A percentile compares a stretch with the other conserved stretches of the same genome.
phyloP scores from a whole-genome alignment of 2,113 vertebrate species.

The Onychorhynchus coronatus region DNA sequence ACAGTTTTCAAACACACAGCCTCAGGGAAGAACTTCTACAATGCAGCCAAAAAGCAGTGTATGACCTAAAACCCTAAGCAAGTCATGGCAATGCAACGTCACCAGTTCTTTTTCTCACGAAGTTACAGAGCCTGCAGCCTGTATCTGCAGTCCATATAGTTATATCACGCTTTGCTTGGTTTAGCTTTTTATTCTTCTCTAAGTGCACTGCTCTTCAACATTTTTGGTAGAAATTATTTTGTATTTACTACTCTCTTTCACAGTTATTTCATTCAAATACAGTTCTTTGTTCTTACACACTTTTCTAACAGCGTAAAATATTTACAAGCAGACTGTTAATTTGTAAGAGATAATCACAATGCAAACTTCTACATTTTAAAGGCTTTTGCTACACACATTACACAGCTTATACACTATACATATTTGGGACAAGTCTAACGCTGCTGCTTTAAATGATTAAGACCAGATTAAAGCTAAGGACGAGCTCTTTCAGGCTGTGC shows the following conservation, averaged over 20 bases:
- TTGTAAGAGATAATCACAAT: neutral
- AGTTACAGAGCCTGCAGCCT: neutral
- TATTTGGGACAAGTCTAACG: neutral
- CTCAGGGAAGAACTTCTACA: neutral
- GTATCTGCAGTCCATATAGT: neutral
- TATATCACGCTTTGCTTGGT: neutral
- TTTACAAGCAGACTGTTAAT: conserved; percentile 2
- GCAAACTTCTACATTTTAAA: neutral
- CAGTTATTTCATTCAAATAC: conserved; percentile 36
- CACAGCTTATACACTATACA: neutral
- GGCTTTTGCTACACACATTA: conserved; percentile 19
- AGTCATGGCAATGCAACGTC: neutral
- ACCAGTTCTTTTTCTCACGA: neutral
- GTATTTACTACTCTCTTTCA: conserved; percentile 28
- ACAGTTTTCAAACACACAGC: neutral
- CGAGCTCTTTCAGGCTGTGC: neutral
- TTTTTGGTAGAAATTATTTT: conserved; percentile 22
- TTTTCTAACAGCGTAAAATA: neutral
- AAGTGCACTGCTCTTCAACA: neutral
- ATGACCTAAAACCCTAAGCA: neutral
- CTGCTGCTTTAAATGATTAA: conserved; percentile 28
- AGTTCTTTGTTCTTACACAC: conserved; percentile 1
- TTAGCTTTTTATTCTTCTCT: neutral
- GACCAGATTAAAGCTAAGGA: neutral
- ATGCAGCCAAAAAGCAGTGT: neutral